A percentile compares a stretch with the other conserved stretches of the same genome.
Conservation (phyloP, 2,797 vertebrate species). For the Spinus pinus region DNA sequence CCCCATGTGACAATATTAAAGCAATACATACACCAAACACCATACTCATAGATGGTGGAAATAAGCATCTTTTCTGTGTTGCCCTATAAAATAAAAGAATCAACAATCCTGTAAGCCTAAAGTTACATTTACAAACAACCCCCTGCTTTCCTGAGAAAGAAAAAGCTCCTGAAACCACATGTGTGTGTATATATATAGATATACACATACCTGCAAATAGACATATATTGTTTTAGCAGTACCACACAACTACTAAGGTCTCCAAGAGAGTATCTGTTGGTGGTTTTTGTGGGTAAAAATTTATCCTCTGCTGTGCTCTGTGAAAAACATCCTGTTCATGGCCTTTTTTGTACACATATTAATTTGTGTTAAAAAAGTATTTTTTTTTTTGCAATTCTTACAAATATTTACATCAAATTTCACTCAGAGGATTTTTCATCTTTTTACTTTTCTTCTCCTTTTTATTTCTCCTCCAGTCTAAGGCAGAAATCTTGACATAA, state of each 20-base stretch:
- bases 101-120: background rate
- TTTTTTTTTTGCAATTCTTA: background rate
- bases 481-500: background rate
- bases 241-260: background rate
- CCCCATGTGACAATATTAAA: background rate
- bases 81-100: background rate
- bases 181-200: rapidly evolving
- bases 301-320: rapidly evolving
- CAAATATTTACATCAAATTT: background rate
- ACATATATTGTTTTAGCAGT: background rate
- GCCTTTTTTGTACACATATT: background rate
- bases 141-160: background rate
- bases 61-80: background rate
- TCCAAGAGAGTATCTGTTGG: rapidly evolving
- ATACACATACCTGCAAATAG: background rate
- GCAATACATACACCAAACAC: background rate
- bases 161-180: background rate
- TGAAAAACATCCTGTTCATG: background rate
- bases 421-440: background rate
- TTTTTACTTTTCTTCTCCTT: background rate
- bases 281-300: background rate
- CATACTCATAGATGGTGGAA: background rate
- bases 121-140: background rate
- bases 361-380: background rate
- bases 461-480: background rate